phyloP scores from a whole-genome alignment of 2,113 vertebrate genomes.

The Tenrec ecaudatus region DNA sequence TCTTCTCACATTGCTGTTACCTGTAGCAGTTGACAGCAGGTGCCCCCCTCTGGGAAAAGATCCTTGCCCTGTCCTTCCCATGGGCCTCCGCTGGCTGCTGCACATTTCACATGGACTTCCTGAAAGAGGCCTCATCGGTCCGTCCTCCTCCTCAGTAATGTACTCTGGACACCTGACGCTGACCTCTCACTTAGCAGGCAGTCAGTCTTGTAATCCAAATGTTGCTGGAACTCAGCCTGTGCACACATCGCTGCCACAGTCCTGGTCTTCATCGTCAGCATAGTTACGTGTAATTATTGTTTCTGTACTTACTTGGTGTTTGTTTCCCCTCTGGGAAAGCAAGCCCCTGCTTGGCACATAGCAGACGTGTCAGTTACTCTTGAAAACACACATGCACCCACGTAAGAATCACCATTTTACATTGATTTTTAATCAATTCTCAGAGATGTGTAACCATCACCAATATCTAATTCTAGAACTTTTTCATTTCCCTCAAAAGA shows the following conservation, averaged over 20 bases:
- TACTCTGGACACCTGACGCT: background rate
- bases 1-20: background rate
- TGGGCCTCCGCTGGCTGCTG: background rate
- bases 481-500: background rate
- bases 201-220: background rate
- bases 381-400: too few species aligned
- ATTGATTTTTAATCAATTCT: background rate
- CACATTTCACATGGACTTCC: background rate
- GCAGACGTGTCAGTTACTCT: background rate
- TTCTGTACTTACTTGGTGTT: background rate
- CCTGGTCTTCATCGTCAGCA: background rate
- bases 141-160: background rate
- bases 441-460: background rate
- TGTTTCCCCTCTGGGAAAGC: background rate
- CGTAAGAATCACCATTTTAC: background rate
- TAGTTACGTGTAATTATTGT: rapidly evolving
- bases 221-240: background rate
- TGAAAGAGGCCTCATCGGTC: background rate
- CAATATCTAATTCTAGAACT: background rate
- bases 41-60: background rate
- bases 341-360: background rate
- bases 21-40: background rate
- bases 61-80: background rate
- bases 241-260: background rate
- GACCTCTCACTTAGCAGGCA: background rate